These are phyloP conservation scores for Sigmodon hispidus DNA, from an alignment of 2,113 vertebrate species.

Conservation along the genomic window DNA sequence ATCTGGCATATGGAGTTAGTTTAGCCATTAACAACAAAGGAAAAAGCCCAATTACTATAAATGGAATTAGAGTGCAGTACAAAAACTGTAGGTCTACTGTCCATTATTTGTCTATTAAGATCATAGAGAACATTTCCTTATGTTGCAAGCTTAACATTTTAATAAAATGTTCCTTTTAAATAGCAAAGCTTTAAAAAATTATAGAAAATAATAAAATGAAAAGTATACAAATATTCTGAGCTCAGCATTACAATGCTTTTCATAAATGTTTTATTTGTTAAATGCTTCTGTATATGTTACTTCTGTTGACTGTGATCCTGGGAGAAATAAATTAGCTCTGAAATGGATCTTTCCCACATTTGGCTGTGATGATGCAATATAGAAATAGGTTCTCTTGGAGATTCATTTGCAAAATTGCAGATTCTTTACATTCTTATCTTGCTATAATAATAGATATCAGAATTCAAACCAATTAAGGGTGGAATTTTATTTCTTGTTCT, in stretches of 20 bases:
- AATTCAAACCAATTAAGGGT: neutral
- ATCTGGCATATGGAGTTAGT: conserved; percentile 63
- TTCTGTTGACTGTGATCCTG: conserved; percentile 14
- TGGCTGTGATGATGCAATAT: neutral
- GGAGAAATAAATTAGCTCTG: conserved; percentile 56
- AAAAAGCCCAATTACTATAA: conserved; percentile 33
- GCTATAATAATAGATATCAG: neutral
- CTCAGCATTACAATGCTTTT: neutral
- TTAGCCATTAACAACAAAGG: conserved; percentile 40
- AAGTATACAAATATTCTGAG: conserved; percentile 43
- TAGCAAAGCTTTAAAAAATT: conserved; percentile 30
- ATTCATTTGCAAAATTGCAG: neutral
- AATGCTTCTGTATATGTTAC: neutral
- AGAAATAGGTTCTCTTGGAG: neutral
- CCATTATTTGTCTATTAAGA: conserved; percentile 53
- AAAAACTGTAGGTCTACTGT: conserved; percentile 50
- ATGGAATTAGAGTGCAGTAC: conserved; percentile 34
- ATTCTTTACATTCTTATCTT: conserved; percentile 6
- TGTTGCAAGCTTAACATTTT: neutral
- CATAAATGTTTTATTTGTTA: conserved; percentile 9
- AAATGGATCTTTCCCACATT: neutral
- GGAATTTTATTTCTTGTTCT: neutral
- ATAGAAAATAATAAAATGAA: conserved; percentile 3
- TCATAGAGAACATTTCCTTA: conserved; percentile 37
- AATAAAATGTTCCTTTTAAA: neutral